Base-by-base conservation (phyloP, 1,140 invertebrate genomes). In the Psilanteris sp. region DNA sequence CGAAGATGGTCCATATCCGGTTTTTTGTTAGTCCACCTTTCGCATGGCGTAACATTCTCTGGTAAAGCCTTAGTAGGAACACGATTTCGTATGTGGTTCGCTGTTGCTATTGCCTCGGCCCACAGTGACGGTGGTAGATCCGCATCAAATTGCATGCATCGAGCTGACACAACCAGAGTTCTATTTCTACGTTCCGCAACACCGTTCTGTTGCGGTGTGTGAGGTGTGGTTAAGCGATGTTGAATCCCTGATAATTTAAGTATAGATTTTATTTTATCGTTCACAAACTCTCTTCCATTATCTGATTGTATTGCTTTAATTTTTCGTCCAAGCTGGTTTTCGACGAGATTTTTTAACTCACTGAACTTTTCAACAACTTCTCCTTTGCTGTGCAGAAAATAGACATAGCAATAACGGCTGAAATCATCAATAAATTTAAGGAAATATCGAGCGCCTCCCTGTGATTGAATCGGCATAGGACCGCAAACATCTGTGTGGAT, bases 241-340 rank as follows among this genome's bases (percentile, higher is more conserved):
- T 18, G 14, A 4, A 18, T 37, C 3, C 34, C 14, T 1, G 34
- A 16, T 1, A 2, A n/a, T 18, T 18, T 37, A 3, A 37, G 1
- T 9, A 41, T 13, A n/a, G 1, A 11, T 2, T 4, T 24, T 9
- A 13, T 24, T 11, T 3, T 11, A 2, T 24, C 13, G 24, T 41
- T 41, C 4, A n/a, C 22, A 15, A 6, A 41, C 13, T 41, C 20
- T 7, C 6, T 39, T 1, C 36, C 37, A 6, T 24, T 41, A 13
- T 41, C 37, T 1, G 37, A 11, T 8, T 24, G 18, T 2, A 41
- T 13, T 24, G 37, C 20, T 27, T 43, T 43, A 4, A 43, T 43
- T 27, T 43, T 43, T 1, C 1, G 24, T 16, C 26, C 15, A 31
- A 4, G 18, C 26, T 20, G 15, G 14, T 11, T 46, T n/a, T 31